Evolutionary conservation across 2,113 vertebrate genomes (phyloP), one percentile per base, ranked within the genome.

Genomic region (Tympanuchus pallidicinctus): DNA sequence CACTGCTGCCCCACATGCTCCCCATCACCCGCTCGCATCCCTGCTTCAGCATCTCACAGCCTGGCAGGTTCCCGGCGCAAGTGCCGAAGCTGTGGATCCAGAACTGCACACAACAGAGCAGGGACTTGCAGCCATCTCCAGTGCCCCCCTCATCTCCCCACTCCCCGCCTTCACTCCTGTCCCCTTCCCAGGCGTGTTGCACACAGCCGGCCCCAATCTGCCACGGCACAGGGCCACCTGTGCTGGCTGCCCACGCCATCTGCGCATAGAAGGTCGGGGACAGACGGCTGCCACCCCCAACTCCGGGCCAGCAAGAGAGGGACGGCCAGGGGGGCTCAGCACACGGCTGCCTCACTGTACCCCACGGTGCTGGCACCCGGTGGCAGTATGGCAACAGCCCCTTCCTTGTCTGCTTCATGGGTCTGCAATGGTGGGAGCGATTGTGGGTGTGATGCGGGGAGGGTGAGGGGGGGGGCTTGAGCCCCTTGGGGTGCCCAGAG

Each of bases 211-310:
- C 82, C 88, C 86, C 93, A 84, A 88, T 95, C 95, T 96, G 95
- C 92, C 59, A 6, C 66, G 77, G 83, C 50, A 0, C 81, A 6
- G 89, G 72, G 94, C 92, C 94, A 89, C 95, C 95, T 96, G 95
- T 93, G 96, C 94, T 91, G 92, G 89, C 94, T 93, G 90, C 86
- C 89, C 56, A 15, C 3, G 52, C 96, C 95, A 94, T 93, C 95
- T 94, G 93, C 25, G 34, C 54, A 87, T 60, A 84, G 63, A 67
- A 28, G 78, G 30, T 18, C 15, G 27, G 48, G 80, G 88, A 85
- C 59, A 83, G 60, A 38, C 20, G 65, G 61, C 92, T 86, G 80
- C 86, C 28, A 6, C 14, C 76, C 74, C 86, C 90, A 87, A 57
- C 34, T 12, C 89, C 1, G 59, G 83, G 80, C 86, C 94, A 91